These are phyloP conservation scores for Zophobas atratus DNA, from an alignment of 1,140 invertebrate genomes.

Conservation along the genomic window DNA sequence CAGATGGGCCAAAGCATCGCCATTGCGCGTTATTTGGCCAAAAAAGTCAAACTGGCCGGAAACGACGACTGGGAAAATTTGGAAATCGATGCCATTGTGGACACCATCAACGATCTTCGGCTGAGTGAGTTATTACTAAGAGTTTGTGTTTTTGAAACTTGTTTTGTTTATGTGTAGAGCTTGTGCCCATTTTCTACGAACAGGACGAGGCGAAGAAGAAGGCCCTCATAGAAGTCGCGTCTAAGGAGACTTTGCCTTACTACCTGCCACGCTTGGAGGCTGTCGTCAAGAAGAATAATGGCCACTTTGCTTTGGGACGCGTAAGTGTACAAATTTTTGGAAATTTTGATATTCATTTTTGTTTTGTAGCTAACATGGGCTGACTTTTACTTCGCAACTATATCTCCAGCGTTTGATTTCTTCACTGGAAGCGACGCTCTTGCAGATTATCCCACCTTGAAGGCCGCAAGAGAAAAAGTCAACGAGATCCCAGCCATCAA, in stretches of 20 bases:
- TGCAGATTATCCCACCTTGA: no score
- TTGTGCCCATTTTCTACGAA: neutral
- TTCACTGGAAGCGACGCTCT: no score
- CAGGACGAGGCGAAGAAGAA: neutral
- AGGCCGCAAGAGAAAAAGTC: no score
- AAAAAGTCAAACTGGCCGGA: conserved; percentile 75
- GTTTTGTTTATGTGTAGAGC: neutral
- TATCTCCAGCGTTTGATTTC: no score
- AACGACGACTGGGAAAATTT: conserved; percentile 77
- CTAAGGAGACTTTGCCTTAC: conserved; percentile 71
- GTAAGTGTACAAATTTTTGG: neutral
- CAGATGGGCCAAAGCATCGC: conserved; percentile 77
- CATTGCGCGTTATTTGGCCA: conserved; percentile 80
- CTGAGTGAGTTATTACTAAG: conserved; percentile 41
- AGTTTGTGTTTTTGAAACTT: neutral
- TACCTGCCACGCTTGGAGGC: conserved; percentile 73
- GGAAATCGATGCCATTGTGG: conserved; percentile 75
- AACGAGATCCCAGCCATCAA: no score
- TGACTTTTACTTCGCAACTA: no score
- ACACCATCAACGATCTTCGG: conserved; percentile 72
- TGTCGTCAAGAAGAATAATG: conserved; percentile 71
- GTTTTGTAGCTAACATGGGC: no score
- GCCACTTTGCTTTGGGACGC: conserved; percentile 65
- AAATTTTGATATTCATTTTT: neutral
- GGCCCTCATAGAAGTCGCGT: conserved; percentile 63